Conservation (phyloP, 1,140 invertebrate genomes). For the Ostrea denselamellosa region DNA sequence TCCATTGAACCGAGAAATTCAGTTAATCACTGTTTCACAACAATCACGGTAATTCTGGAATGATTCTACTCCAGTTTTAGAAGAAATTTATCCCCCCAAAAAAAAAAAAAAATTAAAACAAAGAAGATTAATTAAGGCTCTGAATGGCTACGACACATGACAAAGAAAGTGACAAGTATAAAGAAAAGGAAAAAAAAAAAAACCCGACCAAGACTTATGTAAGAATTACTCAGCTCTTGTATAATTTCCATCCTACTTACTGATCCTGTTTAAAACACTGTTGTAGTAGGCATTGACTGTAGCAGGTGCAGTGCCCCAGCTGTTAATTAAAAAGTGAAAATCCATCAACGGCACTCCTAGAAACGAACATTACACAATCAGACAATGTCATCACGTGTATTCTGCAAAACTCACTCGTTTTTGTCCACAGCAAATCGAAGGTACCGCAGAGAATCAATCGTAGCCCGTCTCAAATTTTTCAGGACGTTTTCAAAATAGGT, state of each 20-base stretch:
- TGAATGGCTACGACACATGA: too few relatives aligned
- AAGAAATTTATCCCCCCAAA: too few relatives aligned
- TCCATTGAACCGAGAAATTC: too few relatives aligned
- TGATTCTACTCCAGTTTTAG: too few relatives aligned
- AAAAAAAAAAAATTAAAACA: too few relatives aligned
- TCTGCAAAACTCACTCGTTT: conserved; percentile 58
- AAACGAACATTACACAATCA: not conserved
- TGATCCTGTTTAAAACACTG: conserved; percentile 63
- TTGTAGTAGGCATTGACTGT: conserved; percentile 69
- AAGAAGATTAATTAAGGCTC: too few relatives aligned
- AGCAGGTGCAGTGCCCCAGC: conserved; percentile 63
- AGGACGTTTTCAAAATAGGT: conserved; percentile 64
- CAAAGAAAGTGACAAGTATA: too few relatives aligned
- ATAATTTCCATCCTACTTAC: conserved; percentile 55
- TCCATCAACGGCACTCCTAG: not conserved
- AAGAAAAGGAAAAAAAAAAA: too few relatives aligned
- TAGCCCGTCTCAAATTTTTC: conserved; percentile 52
- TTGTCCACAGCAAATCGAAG: conserved; percentile 59
- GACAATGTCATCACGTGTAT: not conserved
- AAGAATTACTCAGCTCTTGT: too few relatives aligned
- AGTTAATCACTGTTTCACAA: too few relatives aligned
- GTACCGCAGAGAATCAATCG: conserved; percentile 52
- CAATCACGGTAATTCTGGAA: too few relatives aligned
- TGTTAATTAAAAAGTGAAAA: conserved; percentile 41
- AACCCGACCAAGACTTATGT: too few relatives aligned